Conservation (phyloP, 1,140 invertebrate genomes). For the Drosophila melanica region DNA sequence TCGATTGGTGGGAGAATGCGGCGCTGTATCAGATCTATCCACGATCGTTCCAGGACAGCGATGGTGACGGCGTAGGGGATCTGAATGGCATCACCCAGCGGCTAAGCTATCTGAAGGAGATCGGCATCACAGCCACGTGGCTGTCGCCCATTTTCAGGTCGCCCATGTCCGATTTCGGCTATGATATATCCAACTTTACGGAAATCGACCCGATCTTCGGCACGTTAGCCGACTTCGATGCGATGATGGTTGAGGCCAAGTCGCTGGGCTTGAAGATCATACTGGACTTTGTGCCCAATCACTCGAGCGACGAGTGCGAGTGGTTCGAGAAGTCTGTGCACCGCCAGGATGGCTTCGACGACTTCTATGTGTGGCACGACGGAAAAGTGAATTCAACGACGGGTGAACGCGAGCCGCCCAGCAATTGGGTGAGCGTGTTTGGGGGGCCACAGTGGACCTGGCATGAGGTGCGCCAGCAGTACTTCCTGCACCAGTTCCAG, state of each 20-base stretch:
- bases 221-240: slow-evolving; percentile 89
- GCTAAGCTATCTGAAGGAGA: slow-evolving; percentile 85
- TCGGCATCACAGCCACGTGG: slow-evolving; percentile 87
- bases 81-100: slow-evolving; percentile 86
- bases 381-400: slow-evolving; percentile 78
- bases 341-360: slow-evolving; percentile 85
- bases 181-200: slow-evolving; percentile 89
- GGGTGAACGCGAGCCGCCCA: slow-evolving; percentile 84
- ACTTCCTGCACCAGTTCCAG: slow-evolving; percentile 88
- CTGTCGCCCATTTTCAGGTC: slow-evolving; percentile 89
- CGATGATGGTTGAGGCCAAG: slow-evolving; percentile 87
- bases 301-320: slow-evolving; percentile 88
- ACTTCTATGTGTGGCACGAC: slow-evolving; percentile 90
- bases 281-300: slow-evolving; percentile 87
- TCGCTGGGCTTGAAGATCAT: slow-evolving; percentile 69
- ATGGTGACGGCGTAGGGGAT: slow-evolving; percentile 92
- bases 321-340: slow-evolving; percentile 89
- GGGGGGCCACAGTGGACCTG: slow-evolving; percentile 88
- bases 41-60: slow-evolving; percentile 90
- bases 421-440: slow-evolving; percentile 88
- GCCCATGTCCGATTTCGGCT: slow-evolving; percentile 88
- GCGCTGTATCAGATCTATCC: slow-evolving; percentile 92
- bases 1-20: slow-evolving; percentile 90
- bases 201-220: slow-evolving; percentile 89
- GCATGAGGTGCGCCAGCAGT: slow-evolving; percentile 86